phyloP scores from a whole-genome alignment of 2,797 vertebrate genomes.

The Sarcoramphus papa region DNA sequence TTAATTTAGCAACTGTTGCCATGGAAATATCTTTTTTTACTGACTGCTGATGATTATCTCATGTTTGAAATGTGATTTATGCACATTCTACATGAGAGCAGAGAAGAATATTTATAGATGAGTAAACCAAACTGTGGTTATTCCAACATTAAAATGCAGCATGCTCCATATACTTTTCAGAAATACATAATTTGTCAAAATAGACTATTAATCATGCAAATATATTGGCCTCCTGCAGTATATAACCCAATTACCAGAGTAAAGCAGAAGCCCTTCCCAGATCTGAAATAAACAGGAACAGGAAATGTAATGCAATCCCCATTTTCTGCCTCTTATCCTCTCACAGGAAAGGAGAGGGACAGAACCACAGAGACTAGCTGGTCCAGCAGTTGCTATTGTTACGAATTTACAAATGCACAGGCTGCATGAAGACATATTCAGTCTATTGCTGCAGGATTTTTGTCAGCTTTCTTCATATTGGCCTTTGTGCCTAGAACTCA shows the following conservation, averaged over 20 bases:
- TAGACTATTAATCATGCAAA: not conserved
- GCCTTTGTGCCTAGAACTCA: not conserved
- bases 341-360: not conserved
- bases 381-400: not conserved
- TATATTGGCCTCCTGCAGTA: not conserved
- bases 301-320: not conserved
- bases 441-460: not conserved
- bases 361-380: not conserved
- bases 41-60: not conserved
- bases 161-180: not conserved
- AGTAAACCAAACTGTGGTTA: not conserved
- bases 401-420: not conserved
- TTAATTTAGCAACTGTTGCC: constrained; percentile 45
- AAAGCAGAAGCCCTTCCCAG: constrained; percentile 11
- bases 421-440: not conserved
- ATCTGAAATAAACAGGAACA: not conserved
- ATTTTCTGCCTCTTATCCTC: not conserved
- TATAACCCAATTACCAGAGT: not conserved
- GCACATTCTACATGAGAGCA: not conserved
- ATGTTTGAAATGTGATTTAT: constrained; percentile 31
- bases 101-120: not conserved
- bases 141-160: not conserved
- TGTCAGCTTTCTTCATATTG: not conserved
- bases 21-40: constrained; percentile 39
- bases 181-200: not conserved